Conservation (phyloP, 2,113 vertebrate genomes). For the Chaetorhynchus papuensis region DNA sequence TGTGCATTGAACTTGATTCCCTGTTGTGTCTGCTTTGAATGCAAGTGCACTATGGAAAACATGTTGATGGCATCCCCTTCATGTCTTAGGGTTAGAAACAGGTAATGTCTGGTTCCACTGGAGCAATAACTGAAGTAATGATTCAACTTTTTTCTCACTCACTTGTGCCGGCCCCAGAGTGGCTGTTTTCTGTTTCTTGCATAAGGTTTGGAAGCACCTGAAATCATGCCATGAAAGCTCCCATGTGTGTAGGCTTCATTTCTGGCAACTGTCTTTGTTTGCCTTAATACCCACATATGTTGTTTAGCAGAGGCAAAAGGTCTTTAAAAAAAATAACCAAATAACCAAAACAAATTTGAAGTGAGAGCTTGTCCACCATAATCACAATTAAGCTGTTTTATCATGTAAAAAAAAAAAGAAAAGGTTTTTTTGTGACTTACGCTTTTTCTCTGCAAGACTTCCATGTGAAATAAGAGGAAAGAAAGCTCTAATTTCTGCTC, state of each 20-base stretch:
- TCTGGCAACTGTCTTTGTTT: neutral
- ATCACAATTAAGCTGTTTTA: neutral
- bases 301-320: neutral
- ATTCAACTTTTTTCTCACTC: neutral
- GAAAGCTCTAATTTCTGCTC: neutral
- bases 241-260: neutral
- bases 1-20: neutral
- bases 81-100: neutral
- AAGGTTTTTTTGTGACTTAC: fast-evolving
- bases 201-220: neutral
- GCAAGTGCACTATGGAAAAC: neutral
- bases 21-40: neutral
- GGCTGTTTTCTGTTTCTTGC: neutral
- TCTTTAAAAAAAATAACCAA: neutral
- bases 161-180: neutral
- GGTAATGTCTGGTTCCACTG: neutral
- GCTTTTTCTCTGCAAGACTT: neutral
- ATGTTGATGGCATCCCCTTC: neutral
- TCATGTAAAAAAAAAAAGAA: neutral
- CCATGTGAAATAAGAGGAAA: neutral
- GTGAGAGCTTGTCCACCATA: neutral
- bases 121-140: neutral
- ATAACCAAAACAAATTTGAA: neutral
- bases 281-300: neutral
- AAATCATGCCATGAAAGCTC: neutral